These are phyloP conservation scores for Sinopyrophorus schimmeli DNA, from an alignment of 2,888 invertebrate genomes.

Conservation along the genomic window DNA sequence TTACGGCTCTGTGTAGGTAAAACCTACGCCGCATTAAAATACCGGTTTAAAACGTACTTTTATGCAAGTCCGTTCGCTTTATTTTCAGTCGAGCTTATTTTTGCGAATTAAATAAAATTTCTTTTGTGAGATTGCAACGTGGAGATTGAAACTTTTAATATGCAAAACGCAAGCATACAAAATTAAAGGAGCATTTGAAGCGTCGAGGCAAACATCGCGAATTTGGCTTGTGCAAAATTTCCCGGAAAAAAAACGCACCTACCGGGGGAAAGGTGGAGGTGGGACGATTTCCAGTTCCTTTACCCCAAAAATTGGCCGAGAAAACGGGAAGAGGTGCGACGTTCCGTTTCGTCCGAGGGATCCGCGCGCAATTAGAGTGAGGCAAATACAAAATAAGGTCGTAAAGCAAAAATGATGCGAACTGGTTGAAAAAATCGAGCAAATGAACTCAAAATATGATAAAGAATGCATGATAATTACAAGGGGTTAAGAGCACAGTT, in stretches of 20 bases:
- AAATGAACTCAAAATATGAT: constrained; percentile 46
- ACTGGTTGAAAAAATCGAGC: constrained; percentile 35
- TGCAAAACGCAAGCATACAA: constrained; percentile 7
- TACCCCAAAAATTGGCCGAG: too few species aligned
- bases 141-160: background rate
- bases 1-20: constrained; percentile 14
- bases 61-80: constrained; percentile 16
- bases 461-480: constrained; percentile 53
- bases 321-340: too few species aligned
- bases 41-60: constrained; percentile 24
- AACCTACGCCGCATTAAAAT: constrained; percentile 21
- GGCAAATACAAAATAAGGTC: background rate
- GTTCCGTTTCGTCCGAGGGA: background rate
- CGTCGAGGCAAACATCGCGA: background rate
- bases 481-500: constrained; percentile 27
- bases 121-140: constrained; percentile 4
- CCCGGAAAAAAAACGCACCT: too few species aligned
- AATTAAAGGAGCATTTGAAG: constrained; percentile 7
- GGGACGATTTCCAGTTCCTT: too few species aligned
- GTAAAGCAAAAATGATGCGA: constrained; percentile 16
- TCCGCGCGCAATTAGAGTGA: too few species aligned
- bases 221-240: background rate
- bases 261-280: too few species aligned
- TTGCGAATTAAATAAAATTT: constrained; percentile 2
- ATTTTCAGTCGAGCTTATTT: constrained; percentile 9